Conservation (phyloP, 2,113 vertebrate genomes). For the Gorilla gorilla region DNA sequence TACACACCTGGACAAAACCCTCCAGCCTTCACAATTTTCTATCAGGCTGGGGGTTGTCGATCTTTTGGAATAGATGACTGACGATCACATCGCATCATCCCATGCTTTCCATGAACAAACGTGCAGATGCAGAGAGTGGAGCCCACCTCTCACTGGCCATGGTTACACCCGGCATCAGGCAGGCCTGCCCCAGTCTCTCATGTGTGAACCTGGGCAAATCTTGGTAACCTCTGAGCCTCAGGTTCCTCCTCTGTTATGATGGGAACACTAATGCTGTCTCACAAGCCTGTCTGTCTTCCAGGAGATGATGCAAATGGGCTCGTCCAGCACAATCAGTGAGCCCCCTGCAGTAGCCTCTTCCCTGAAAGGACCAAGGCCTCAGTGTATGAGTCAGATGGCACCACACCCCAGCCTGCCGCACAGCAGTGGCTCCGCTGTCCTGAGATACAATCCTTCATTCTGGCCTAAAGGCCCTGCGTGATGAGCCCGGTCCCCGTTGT, state of each 20-base stretch:
- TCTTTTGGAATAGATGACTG: neutral
- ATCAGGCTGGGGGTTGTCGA: neutral
- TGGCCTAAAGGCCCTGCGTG: too few relatives aligned
- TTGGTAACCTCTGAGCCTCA: neutral
- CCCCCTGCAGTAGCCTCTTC: neutral
- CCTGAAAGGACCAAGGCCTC: neutral
- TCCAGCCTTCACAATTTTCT: neutral
- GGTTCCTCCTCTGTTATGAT: neutral
- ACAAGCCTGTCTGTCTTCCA: neutral
- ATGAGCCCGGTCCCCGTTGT: neutral
- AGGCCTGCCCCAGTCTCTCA: fast-evolving
- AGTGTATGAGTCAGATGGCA: neutral
- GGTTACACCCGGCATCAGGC: fast-evolving
- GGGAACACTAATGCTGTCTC: too few relatives aligned
- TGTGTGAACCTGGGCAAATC: neutral
- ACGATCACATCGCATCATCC: neutral
- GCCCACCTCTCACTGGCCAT: too few relatives aligned
- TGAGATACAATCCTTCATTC: neutral
- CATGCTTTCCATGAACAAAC: neutral
- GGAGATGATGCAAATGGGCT: neutral
- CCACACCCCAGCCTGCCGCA: neutral
- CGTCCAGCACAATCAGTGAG: too few relatives aligned
- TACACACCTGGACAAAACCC: neutral
- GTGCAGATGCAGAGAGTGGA: neutral
- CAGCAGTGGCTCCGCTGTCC: too few relatives aligned